A percentile compares a stretch with the other conserved stretches of the same genome.
Evolutionary conservation across 1,140 invertebrate genomes (phyloP).

Genomic region (Ectropis grisescens): DNA sequence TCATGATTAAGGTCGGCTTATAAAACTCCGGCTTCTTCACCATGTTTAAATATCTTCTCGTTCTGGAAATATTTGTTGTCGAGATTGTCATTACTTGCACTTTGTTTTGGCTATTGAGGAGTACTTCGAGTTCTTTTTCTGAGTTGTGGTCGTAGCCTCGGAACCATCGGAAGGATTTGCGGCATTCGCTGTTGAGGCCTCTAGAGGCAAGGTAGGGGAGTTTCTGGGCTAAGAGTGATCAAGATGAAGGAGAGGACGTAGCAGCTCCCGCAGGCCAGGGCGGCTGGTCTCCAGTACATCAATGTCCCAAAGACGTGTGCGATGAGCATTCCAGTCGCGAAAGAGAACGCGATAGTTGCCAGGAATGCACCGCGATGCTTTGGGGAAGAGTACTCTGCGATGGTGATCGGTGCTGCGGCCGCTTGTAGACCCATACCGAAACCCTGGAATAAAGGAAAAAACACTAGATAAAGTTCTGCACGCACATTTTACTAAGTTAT

Average conservation of each 20-base stretch:
- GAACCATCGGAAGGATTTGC: conserved; percentile 43
- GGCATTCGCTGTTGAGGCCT: conserved; percentile 33
- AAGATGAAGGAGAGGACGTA: conserved; percentile 40
- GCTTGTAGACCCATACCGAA: conserved; percentile 60
- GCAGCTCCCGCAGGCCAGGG: conserved; percentile 41
- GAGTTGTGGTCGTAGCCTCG: conserved; percentile 33
- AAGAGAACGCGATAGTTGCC: conserved; percentile 56
- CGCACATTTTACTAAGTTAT: too few species aligned
- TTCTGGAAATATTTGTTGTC: conserved; percentile 21
- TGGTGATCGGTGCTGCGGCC: conserved; percentile 43
- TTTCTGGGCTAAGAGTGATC: conserved; percentile 45
- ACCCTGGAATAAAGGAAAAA: conserved; percentile 55
- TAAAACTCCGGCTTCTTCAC: conserved; percentile 50
- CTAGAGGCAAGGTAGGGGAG: conserved; percentile 46
- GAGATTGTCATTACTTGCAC: neutral
- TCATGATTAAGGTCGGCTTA: conserved; percentile 55
- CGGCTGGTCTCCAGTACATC: conserved; percentile 49
- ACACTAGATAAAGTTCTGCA: too few species aligned
- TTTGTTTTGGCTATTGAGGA: conserved; percentile 41
- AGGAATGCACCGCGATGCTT: conserved; percentile 48
- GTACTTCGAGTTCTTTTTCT: conserved; percentile 45
- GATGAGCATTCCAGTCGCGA: conserved; percentile 53
- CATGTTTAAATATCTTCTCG: conserved; percentile 20
- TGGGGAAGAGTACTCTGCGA: conserved; percentile 54
- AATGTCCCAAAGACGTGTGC: conserved; percentile 51